Evolutionary conservation across 2,888 invertebrate species (phyloP), one percentile per base, ranked within the genome.

Genomic region (Oxytorus armatus): DNA sequence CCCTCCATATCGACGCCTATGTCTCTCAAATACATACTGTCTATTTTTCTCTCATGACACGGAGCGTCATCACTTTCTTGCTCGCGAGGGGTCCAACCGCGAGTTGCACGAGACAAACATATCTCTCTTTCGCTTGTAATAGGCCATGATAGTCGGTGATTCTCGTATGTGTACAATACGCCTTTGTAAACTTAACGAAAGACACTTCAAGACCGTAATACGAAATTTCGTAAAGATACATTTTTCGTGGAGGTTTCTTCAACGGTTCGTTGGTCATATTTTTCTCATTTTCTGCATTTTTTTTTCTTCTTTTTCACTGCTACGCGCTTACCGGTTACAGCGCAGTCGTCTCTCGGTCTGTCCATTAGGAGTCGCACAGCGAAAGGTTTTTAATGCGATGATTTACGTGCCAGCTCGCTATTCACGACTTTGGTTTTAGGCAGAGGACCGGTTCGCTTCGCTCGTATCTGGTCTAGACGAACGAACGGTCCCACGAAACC

Each of bases 11-110:
- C 73, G 42, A 78, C 73, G 78, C 73, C 68, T 25, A 61, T 78
- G 68, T 61, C 23, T 61, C 36, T 78, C 39, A 36, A 49, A 53
- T 55, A 44, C 36, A 47, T 44, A 47, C 66, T 25, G 51, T 8
- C 51, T 53, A 36, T 61, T 53, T 65, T 42, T 44, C n/a, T 14
- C 16, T 21, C 1, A 33, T 23, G 21, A 18, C 21, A 21, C 23
- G 25, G n/a, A n/a, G n/a, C n/a, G n/a, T n/a, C n/a, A n/a, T 74
- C 16, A 79, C 73, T 79, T 69, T 74, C 68, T 74, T 63, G 21
- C 59, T 14, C 65, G 16, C 23, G 23, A 8, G 14, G 16, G 14
- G 44, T 44, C 39, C 59, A 21, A 23, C 49, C 18, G 11, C 44
- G 47, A 63, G 47, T 4, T 4, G 23, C 14, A 8, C 3, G 14